Conservation (phyloP, 2,797 vertebrate species). For the Syngnathus acus region DNA sequence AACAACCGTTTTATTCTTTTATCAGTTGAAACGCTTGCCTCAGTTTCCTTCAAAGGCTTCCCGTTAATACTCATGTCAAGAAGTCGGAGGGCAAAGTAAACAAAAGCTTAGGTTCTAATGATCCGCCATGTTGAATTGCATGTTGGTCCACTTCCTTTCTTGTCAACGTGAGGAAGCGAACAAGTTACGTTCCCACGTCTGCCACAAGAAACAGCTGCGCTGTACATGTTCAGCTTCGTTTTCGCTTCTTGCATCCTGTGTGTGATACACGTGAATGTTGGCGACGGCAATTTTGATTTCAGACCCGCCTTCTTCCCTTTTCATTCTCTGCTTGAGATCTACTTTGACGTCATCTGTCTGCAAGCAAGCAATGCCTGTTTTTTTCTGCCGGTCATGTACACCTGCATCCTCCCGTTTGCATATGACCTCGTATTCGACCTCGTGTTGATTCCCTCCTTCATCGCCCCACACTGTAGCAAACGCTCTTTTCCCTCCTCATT, state of each 20-base stretch:
- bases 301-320: neutral
- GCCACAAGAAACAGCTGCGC: constrained; percentile 29
- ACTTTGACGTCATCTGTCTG: neutral
- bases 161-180: neutral
- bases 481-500: constrained; percentile 39
- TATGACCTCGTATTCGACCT: constrained; percentile 5
- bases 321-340: neutral
- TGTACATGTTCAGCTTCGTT: neutral
- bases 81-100: neutral
- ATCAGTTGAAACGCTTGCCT: neutral
- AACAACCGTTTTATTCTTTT: neutral
- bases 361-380: constrained; percentile 7
- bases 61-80: neutral
- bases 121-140: neutral
- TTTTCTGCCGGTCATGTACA: constrained; percentile 10
- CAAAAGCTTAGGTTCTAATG: neutral
- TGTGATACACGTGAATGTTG: neutral
- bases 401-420: constrained; percentile 31
- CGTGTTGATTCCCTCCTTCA: constrained; percentile 8
- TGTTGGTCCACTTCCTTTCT: neutral
- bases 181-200: constrained; percentile 30
- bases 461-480: constrained; percentile 21
- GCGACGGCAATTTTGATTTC: neutral
- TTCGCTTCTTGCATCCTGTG: neutral
- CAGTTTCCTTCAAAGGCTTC: neutral